Evolutionary conservation across 2,797 vertebrate species (phyloP), one percentile per base, ranked within the genome.

Genomic region (Sphaeramia orbicularis): DNA sequence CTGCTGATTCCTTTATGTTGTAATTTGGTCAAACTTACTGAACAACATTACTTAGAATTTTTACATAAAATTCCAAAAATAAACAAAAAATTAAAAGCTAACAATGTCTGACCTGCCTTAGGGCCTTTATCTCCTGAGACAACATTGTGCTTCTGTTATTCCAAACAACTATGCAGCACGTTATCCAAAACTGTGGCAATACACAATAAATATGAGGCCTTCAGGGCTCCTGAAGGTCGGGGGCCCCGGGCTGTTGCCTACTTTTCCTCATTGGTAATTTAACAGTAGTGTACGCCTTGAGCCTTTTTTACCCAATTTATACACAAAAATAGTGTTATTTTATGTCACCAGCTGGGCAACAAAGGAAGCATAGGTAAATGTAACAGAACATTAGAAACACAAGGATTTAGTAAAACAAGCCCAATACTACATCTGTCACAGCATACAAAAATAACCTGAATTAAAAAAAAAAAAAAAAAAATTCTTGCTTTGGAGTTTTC

Each of bases 31-130:
- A 27, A 27, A 27, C 24, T 3, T 27, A 27, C 3, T 27, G 24
- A 27, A 27, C 24, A 27, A 27, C 3, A 27, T 27, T 3, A 27
- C 24, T 27, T 27, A 3, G 3, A 3, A 27, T 27, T 27, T 27
- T 27, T 27, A 27, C 24, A 27, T 27, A 27, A 27, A 27, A 27
- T 27, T 3, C 6, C 27, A 27, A 27, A 27, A 27, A 27, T 27
- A 27, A 13, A 49, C 15, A 48, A 42, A 15, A 40, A 14, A 16
- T 49, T 7, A 48, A 8, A 9, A 36, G 13, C 6, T 16, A 32
- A 41, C 36, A 16, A 44, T 44, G 24, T 24, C 7, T 3, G 53
- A 48, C 15, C 11, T 76, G 27, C 45, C 50, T 56, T 9, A 2
- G 48, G 49, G 16, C 12, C 12, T 1, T 58, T 15, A 21, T 50